Evolutionary conservation across 2,888 invertebrate genomes (phyloP).

Genomic region (Cephus nigrinus): DNA sequence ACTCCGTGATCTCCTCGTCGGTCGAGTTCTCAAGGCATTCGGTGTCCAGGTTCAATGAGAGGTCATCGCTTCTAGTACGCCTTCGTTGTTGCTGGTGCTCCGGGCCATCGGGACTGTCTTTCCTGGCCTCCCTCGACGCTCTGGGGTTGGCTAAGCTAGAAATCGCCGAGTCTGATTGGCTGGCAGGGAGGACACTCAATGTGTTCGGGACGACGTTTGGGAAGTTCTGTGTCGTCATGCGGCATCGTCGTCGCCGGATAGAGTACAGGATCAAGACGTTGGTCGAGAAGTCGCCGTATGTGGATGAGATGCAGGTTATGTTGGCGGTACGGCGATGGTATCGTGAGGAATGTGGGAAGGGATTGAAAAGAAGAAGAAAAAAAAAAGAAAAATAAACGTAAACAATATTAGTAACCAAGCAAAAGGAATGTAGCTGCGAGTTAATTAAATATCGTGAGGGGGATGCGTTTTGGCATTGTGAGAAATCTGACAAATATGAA

Average conservation of each 20-base stretch:
- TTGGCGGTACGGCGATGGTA: conserved; percentile 20
- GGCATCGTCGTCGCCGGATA: background rate
- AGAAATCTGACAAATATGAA: background rate
- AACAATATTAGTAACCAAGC: conserved; percentile 19
- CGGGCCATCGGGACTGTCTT: conserved; percentile 23
- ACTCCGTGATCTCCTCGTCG: conserved; percentile 27
- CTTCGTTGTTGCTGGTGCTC: conserved; percentile 10
- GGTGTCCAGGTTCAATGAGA: conserved; percentile 1
- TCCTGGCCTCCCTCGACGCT: conserved; percentile 24
- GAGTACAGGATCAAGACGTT: background rate
- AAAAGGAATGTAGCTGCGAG: conserved; percentile 23
- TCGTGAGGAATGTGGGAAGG: conserved; percentile 30
- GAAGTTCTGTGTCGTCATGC: conserved; percentile 38
- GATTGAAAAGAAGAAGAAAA: conserved; percentile 36
- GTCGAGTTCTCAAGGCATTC: conserved; percentile 22
- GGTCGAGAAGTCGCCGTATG: background rate
- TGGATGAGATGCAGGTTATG: conserved; percentile 7
- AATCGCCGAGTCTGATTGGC: conserved; percentile 62
- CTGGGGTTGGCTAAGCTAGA: conserved; percentile 58
- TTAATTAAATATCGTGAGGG: conserved; percentile 28
- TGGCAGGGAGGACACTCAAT: conserved; percentile 41
- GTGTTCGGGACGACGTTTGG: conserved; percentile 45
- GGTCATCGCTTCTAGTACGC: conserved; percentile 25
- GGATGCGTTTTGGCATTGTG: background rate
- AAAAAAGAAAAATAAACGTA: conserved; percentile 36